Evolutionary conservation across 2,113 vertebrate genomes (phyloP).

Genomic region (Erpornis zantholeuca): DNA sequence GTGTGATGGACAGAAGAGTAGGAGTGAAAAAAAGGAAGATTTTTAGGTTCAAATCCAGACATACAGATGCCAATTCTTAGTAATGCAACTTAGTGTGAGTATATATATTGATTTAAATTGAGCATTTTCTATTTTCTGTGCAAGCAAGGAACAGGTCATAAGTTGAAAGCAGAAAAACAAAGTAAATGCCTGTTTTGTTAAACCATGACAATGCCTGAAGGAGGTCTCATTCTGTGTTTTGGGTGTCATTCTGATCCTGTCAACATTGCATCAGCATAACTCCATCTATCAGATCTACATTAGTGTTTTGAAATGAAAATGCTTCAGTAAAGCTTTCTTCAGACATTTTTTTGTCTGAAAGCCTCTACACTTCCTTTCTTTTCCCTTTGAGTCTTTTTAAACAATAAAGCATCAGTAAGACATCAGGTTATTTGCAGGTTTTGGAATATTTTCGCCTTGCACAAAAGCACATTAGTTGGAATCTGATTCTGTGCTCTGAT

Average conservation of each 20-base stretch:
- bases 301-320: background rate
- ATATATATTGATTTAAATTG: conserved; percentile 31
- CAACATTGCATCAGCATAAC: background rate
- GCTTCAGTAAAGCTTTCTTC: background rate
- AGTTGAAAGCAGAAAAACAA: conserved; percentile 11
- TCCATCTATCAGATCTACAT: background rate
- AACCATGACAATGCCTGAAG: background rate
- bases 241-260: background rate
- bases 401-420: conserved; percentile 27
- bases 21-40: background rate
- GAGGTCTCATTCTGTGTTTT: background rate
- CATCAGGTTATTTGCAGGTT: background rate
- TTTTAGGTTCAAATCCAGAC: background rate
- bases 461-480: background rate
- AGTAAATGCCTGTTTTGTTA: background rate
- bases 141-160: background rate
- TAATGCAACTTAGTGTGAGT: background rate
- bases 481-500: conserved; percentile 28
- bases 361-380: background rate
- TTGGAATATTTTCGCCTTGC: conserved; percentile 20
- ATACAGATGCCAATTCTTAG: background rate
- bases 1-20: background rate
- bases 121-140: conserved; percentile 7
- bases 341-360: background rate
- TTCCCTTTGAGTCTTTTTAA: background rate